These are phyloP conservation scores for Condylura cristata DNA, from an alignment of 2,113 vertebrate genomes.

Conservation along the genomic window DNA sequence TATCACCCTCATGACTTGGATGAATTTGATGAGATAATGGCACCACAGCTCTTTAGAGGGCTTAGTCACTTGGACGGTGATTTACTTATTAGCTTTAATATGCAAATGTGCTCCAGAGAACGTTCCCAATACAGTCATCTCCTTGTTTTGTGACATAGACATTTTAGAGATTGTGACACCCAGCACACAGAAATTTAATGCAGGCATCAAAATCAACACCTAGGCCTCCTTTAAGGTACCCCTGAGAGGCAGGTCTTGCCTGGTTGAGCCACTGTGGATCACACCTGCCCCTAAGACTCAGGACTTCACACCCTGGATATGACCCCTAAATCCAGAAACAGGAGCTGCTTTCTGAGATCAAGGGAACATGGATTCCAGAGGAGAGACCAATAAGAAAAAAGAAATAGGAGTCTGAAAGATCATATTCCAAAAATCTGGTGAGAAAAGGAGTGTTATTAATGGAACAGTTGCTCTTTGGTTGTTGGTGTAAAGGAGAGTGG, in stretches of 20 bases:
- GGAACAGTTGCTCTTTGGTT: not conserved
- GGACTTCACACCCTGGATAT: conserved; percentile 61
- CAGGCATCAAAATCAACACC: conserved; percentile 72
- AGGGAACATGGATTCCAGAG: conserved; percentile 64
- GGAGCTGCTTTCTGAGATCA: conserved; percentile 64
- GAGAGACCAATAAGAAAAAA: conserved; percentile 66
- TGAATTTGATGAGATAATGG: conserved; percentile 64
- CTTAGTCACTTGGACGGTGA: not conserved
- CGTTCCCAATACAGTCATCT: not conserved
- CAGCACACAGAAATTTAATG: conserved; percentile 44
- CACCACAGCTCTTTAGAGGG: conserved; percentile 6
- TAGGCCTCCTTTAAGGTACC: not conserved
- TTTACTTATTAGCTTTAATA: conserved; percentile 26
- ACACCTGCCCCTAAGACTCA: conserved; percentile 30
- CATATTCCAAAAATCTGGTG: not conserved
- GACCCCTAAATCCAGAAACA: conserved; percentile 72
- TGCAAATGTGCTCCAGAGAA: conserved; percentile 4
- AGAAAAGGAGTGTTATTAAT: not conserved
- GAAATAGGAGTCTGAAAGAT: not conserved
- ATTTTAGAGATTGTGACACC: not conserved
- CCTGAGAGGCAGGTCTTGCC: conserved; percentile 27
- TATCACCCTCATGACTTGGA: conserved; percentile 45
- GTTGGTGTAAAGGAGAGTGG: not conserved
- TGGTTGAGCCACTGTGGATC: not conserved
- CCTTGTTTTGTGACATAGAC: not conserved